A percentile compares a stretch with the other conserved stretches of the same genome.
phyloP scores from a whole-genome alignment of 2,888 invertebrate genomes.

The Lepidocyrtinus sp. region DNA sequence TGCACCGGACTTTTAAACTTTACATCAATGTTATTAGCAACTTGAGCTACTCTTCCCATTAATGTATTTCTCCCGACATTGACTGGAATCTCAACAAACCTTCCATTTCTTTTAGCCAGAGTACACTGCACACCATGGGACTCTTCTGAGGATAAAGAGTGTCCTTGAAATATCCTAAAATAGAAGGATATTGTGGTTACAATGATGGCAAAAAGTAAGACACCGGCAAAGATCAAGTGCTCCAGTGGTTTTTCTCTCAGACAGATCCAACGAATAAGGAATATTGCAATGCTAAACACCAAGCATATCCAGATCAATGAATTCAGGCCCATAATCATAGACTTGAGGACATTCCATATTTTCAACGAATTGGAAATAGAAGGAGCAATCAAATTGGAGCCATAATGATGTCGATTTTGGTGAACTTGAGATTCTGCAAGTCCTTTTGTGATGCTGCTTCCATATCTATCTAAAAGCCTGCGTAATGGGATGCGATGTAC shows the following conservation, averaged over 20 bases:
- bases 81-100: slow-evolving; percentile 50
- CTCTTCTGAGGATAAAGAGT: slow-evolving; percentile 30
- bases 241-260: slow-evolving; percentile 31
- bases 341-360: slow-evolving; percentile 35
- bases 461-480: slow-evolving; percentile 48
- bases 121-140: slow-evolving; percentile 27
- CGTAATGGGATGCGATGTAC: slow-evolving; percentile 51
- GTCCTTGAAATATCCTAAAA: slow-evolving; percentile 42
- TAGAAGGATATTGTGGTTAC: slow-evolving; percentile 46
- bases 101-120: slow-evolving; percentile 55
- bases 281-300: slow-evolving; percentile 34
- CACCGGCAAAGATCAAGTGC: slow-evolving; percentile 35
- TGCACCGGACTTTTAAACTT: slow-evolving; percentile 48
- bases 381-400: slow-evolving; percentile 31
- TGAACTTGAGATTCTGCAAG: slow-evolving; percentile 40
- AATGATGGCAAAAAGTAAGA: slow-evolving; percentile 37
- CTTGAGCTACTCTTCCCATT: slow-evolving; percentile 54
- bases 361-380: background rate
- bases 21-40: slow-evolving; percentile 16
- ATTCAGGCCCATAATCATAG: slow-evolving; percentile 51
- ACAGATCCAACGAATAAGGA: slow-evolving; percentile 36
- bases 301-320: slow-evolving; percentile 57
- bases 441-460: slow-evolving; percentile 49
- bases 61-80: slow-evolving; percentile 46
- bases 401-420: slow-evolving; percentile 45